Conservation (phyloP, 2,113 vertebrate genomes). For the Sclerurus mexicanus region DNA sequence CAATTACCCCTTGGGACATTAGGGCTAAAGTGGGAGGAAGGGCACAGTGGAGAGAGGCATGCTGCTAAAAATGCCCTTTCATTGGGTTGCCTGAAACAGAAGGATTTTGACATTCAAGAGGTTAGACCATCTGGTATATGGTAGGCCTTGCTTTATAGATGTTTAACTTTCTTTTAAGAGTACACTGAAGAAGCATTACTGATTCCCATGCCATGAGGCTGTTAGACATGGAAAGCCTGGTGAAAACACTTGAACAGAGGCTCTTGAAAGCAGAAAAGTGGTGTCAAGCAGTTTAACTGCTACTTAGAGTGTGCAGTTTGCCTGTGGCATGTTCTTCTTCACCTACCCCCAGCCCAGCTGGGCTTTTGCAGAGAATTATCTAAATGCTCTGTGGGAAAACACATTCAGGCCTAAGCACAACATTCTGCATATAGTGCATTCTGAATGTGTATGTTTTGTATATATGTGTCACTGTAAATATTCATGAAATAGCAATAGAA, state of each 20-base stretch:
- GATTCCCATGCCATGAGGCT: constrained; percentile 43
- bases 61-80: constrained; percentile 54
- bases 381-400: neutral
- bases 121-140: constrained; percentile 49
- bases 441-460: neutral
- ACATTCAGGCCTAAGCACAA: neutral
- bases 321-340: neutral
- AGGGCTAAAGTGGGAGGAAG: constrained; percentile 16
- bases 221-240: constrained; percentile 40
- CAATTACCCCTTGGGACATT: constrained; percentile 49
- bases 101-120: constrained; percentile 48
- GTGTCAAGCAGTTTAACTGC: constrained; percentile 56
- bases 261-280: constrained; percentile 56
- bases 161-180: constrained; percentile 22
- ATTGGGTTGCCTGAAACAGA: constrained; percentile 38
- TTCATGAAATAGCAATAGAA: neutral
- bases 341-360: constrained; percentile 21
- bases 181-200: constrained; percentile 30
- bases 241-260: constrained; percentile 48
- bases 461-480: neutral
- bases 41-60: neutral
- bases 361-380: neutral
- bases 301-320: constrained; percentile 5
- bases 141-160: constrained; percentile 17
- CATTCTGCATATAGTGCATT: neutral